Evolutionary conservation across 2,797 vertebrate species (phyloP).

Genomic region (Micrastur ruficollis): DNA sequence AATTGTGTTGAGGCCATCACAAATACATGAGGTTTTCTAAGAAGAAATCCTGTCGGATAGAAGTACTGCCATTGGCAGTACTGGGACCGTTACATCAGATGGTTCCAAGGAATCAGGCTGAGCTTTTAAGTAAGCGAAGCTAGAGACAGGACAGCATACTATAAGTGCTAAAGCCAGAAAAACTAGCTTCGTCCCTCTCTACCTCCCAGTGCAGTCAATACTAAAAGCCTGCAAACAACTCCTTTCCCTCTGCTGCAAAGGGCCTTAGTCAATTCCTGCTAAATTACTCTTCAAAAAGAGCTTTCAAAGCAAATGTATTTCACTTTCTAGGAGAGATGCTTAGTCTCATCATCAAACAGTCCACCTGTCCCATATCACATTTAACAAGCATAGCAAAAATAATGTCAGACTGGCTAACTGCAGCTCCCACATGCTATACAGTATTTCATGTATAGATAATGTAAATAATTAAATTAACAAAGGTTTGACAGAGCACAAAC

Average conservation of each 20-base stretch:
- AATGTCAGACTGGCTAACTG: neutral
- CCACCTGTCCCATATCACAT: neutral
- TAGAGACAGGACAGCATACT: neutral
- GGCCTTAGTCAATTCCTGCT: neutral
- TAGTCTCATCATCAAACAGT: neutral
- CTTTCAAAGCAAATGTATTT: neutral
- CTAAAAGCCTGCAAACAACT: neutral
- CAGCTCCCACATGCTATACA: neutral
- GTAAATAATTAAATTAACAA: constrained; percentile 12
- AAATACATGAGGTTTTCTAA: neutral
- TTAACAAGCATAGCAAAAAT: neutral
- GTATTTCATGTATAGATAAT: neutral
- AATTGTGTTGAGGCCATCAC: neutral
- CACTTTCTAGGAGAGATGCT: neutral
- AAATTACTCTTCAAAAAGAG: neutral
- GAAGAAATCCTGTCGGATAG: neutral
- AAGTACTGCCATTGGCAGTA: neutral
- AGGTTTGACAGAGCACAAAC: neutral
- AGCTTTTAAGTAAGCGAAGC: neutral
- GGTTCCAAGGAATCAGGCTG: neutral
- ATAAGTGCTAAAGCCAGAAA: neutral
- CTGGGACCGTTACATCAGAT: neutral
- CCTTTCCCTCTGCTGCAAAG: neutral
- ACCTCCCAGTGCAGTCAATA: neutral
- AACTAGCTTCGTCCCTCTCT: neutral